Percentiles rank a stretch among this genome's conserved stretches.
These are phyloP conservation scores for Cichladusa arquata DNA, from an alignment of 2,113 vertebrate genomes.

Conservation along the genomic window DNA sequence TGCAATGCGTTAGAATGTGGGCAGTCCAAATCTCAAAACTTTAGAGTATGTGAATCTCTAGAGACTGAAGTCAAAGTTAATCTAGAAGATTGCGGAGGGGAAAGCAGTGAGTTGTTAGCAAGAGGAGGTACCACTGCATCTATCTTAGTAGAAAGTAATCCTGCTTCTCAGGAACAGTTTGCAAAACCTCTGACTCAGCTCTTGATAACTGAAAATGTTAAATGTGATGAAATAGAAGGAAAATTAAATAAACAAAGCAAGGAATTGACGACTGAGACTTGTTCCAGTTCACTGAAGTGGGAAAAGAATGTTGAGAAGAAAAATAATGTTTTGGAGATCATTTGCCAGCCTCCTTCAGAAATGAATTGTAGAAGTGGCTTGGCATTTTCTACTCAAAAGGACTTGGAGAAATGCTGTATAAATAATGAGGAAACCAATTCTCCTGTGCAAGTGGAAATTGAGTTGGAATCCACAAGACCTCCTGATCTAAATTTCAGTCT, in stretches of 20 bases:
- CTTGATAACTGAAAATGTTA: background rate
- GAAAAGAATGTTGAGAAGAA: background rate
- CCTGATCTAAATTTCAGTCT: background rate
- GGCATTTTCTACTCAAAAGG: background rate
- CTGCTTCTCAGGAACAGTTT: background rate
- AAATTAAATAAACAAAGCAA: background rate
- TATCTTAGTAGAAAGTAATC: background rate
- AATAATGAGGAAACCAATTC: background rate
- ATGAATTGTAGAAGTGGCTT: background rate
- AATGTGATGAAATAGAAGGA: background rate
- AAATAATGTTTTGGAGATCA: background rate
- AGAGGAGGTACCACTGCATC: background rate
- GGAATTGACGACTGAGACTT: background rate
- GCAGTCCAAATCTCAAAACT: background rate
- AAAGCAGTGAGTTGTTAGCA: background rate
- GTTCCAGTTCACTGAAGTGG: background rate
- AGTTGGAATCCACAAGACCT: background rate
- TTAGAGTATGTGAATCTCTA: background rate
- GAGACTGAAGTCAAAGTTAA: background rate
- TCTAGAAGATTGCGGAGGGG: background rate
- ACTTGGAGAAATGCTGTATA: background rate
- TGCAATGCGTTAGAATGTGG: background rate
- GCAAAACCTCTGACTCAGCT: background rate
- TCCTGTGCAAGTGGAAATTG: background rate
- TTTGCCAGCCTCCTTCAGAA: background rate